These are phyloP conservation scores for Galeopterus variegatus DNA, from an alignment of 2,113 vertebrate genomes.

Conservation along the genomic window DNA sequence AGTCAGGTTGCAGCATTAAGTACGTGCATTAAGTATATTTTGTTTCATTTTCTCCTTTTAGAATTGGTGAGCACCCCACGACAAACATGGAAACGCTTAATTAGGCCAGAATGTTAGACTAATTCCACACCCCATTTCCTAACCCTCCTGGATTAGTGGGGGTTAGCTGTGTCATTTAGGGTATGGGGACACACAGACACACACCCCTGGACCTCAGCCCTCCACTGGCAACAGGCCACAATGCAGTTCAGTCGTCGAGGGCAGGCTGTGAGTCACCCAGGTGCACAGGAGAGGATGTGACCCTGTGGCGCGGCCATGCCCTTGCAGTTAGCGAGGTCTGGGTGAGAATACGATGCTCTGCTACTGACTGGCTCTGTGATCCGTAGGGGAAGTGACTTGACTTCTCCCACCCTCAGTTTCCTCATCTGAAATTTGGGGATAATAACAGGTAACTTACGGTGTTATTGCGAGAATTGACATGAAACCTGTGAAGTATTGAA, in stretches of 20 bases:
- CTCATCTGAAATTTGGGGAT: neutral
- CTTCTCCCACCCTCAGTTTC: neutral
- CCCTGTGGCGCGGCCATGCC: fast-evolving
- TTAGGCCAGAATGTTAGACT: neutral
- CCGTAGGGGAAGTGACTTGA: too few species aligned
- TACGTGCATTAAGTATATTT: neutral
- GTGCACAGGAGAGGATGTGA: neutral
- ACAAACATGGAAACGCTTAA: neutral
- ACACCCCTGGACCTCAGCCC: too few species aligned
- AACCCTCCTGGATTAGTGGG: neutral
- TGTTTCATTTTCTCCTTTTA: neutral
- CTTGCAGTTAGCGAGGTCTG: too few species aligned
- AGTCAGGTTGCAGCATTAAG: neutral
- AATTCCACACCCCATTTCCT: neutral
- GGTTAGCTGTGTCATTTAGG: neutral
- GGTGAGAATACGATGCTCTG: too few species aligned
- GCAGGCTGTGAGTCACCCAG: neutral
- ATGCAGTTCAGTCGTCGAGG: neutral
- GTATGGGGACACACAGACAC: neutral
- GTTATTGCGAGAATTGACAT: neutral
- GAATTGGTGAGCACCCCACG: neutral
- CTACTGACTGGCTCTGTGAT: neutral
- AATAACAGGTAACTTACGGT: neutral
- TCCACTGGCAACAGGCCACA: neutral
- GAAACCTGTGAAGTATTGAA: neutral